Evolutionary conservation across 2,113 vertebrate species (phyloP).

Genomic region (Actinemys pallida): DNA sequence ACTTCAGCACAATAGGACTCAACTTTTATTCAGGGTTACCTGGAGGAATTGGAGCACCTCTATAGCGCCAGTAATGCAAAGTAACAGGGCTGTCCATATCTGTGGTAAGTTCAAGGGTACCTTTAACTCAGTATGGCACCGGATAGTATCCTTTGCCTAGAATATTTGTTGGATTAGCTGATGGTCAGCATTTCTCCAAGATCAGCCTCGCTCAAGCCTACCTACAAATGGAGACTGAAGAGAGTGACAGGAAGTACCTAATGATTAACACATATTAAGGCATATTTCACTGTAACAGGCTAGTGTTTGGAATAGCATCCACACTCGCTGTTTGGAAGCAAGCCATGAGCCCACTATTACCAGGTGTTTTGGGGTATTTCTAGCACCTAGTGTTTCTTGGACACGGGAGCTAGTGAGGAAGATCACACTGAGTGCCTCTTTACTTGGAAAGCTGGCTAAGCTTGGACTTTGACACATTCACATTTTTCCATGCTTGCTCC

Average conservation of each 20-base stretch:
- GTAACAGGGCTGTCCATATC: background rate
- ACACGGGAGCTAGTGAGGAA: background rate
- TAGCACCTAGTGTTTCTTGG: background rate
- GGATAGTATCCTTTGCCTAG: background rate
- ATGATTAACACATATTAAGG: background rate
- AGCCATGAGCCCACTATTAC: background rate
- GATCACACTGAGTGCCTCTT: background rate
- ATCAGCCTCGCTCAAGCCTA: background rate
- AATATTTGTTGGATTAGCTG: background rate
- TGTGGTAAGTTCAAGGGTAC: background rate
- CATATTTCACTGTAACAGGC: background rate
- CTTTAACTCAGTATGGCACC: background rate
- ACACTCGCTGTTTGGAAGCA: background rate
- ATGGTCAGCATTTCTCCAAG: background rate
- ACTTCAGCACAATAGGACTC: background rate
- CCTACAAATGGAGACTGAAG: background rate
- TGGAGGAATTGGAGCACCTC: background rate
- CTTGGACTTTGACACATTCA: background rate
- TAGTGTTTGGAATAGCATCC: background rate
- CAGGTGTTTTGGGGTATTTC: background rate
- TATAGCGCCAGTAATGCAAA: background rate
- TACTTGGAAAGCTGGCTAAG: background rate
- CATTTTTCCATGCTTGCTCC: background rate
- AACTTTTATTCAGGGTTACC: background rate
- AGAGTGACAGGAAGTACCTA: background rate